Base-by-base conservation (phyloP, 2,797 vertebrate species). In the Tympanoctomys barrerae region DNA sequence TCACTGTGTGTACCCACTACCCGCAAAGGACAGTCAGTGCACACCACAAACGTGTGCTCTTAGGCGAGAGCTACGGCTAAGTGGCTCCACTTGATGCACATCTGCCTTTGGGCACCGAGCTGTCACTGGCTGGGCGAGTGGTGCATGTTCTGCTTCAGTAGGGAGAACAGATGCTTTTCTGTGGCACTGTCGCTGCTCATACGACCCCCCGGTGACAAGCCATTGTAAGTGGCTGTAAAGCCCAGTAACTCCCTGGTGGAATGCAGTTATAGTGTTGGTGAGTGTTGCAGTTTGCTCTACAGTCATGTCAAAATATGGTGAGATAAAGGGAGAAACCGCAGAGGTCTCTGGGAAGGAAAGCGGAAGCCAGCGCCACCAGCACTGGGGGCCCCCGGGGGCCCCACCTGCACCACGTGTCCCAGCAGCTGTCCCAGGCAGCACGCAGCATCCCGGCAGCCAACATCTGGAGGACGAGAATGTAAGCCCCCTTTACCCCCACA, bases 51-150 rank as follows among this genome's bases (percentile, higher is more conserved):
- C 7, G 10, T 71, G 36, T 5, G 22, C 70, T 71, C 22, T 71
- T 39, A 42, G 42, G 39, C 21, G 39, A 71, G 71, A 75, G 13
- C 46, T 3, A 3, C 8, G 3, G 0, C 1, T 0, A 7, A 13
- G 5, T 14, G n/a, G 26, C 13, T 7, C 8, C 5, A 21, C 49
- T 10, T 52, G 49, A 52, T 12, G 49, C 49, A 5, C 49, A 10
- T 52, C 12, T 52, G 49, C 49, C 49, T 9, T 52, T 52, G 49
- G 8, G 9, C 49, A 9, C 49, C 12, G 9, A 52, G 49, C 49
- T 52, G 8, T 52, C 49, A 2, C 49, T 52, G 49, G 49, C 49
- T 52, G 49, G 49, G 49, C 9, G 49, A 52, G 49, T 52, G 49
- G 42, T 12, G 12, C 9, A 10, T 28, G 61, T 11, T 62, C 22